These are phyloP conservation scores for Brachionus paranguensis DNA, from an alignment of 1,140 invertebrate genomes.

Conservation along the genomic window DNA sequence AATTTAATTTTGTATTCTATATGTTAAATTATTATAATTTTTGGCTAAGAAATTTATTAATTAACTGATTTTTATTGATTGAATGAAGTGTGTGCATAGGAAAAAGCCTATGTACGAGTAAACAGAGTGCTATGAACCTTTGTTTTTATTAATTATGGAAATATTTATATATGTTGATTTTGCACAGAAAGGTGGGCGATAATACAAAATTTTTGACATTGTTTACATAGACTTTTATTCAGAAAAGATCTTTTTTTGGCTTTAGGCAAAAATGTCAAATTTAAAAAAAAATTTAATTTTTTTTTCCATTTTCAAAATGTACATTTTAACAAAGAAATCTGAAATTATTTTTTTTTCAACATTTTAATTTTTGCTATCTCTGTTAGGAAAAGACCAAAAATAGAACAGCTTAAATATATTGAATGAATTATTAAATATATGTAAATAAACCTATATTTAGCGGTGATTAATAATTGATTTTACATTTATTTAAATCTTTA, in stretches of 20 bases:
- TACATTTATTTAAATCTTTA: too few relatives aligned
- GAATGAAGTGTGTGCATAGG: not conserved
- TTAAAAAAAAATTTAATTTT: too few relatives aligned
- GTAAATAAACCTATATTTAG: too few relatives aligned
- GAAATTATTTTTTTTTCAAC: too few relatives aligned
- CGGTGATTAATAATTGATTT: too few relatives aligned
- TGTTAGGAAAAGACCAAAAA: too few relatives aligned
- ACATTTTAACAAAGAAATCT: too few relatives aligned
- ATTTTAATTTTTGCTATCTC: too few relatives aligned
- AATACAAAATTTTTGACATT: constrained; percentile 27
- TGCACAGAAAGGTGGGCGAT: not conserved
- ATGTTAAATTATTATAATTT: constrained; percentile 20
- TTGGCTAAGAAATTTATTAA: not conserved
- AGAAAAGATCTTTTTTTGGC: not conserved
- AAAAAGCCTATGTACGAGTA: not conserved
- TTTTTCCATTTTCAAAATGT: too few relatives aligned
- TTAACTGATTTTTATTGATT: constrained; percentile 32
- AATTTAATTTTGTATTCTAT: constrained; percentile 22
- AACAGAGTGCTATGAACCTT: not conserved
- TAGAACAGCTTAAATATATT: too few relatives aligned
- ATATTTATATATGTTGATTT: not conserved
- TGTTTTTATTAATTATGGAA: not conserved
- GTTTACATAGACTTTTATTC: not conserved
- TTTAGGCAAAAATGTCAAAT: not conserved
- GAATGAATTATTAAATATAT: too few relatives aligned